Evolutionary conservation across 2,888 invertebrate species (phyloP), one percentile per base, ranked within the genome.

Genomic region (Tetramorium bicarinatum): DNA sequence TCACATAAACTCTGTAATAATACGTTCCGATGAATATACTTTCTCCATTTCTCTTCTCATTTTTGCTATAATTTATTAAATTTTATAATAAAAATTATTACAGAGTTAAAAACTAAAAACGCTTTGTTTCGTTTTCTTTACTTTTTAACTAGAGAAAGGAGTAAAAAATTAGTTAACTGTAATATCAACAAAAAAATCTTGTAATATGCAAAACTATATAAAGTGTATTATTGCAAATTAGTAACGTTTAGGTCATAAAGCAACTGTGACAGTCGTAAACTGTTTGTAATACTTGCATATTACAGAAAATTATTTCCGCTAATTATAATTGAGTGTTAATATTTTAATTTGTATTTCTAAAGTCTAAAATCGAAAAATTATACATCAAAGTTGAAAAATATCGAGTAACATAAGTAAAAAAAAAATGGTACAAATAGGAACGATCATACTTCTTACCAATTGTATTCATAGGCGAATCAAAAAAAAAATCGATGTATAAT

Each of bases 51-150:
- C 9, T 72, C 25, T 66, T 8, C 8, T 15, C 15, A 21, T 13
- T 25, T 41, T 72, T 59, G 13, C 21, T 29, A 47, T 29, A 47
- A 47, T 47, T 66, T 66, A 66, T 66, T 47, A 59, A 59, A 59
- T 29, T 59, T 29, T 59, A 29, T 59, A 64, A 41, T 44, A 67
- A 44, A 67, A 67, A 52, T 49, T 1, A 49, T 71, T 21, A 25
- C 8, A 15, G 15, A 44, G 15, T 38, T 21, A 38, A 18, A 56
- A 18, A 56, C 0, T 25, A 21, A 18, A 15, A 69, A 69, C 34
- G 1, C 2, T 54, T 38, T 0, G 2, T 29, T 54, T 3, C 1
- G 21, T 54, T 71, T 34, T 29, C 11, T 49, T 29, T 4, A 18
- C 25, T 76, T 21, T 15, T 47, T 38, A 38, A 6, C 8, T 64